Evolutionary conservation across 1,140 invertebrate species (phyloP).

Genomic region (Pseudomyrmex concolor): DNA sequence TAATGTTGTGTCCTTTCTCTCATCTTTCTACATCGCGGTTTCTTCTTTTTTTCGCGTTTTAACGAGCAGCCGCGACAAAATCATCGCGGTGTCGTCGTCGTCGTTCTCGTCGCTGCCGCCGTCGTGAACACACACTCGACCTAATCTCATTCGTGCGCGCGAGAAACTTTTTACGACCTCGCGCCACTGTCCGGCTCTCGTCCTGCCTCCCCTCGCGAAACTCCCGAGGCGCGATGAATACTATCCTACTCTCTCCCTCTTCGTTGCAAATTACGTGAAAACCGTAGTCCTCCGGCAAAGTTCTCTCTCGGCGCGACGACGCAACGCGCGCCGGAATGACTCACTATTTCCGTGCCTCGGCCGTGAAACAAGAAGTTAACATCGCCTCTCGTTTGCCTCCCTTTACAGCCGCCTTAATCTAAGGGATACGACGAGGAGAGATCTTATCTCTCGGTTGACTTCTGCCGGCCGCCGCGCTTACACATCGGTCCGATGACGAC

Average conservation of each 20-base stretch:
- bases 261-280: slow-evolving; percentile 66
- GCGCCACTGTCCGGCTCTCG: too few relatives aligned
- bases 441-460: slow-evolving; percentile 44
- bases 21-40: neutral
- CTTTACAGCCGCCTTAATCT: slow-evolving; percentile 67
- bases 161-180: slow-evolving; percentile 60
- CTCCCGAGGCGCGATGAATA: neutral
- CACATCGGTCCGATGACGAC: slow-evolving; percentile 7
- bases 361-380: slow-evolving; percentile 68
- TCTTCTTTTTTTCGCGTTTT: slow-evolving; percentile 35
- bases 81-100: slow-evolving; percentile 53
- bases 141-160: slow-evolving; percentile 63
- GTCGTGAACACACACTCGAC: slow-evolving; percentile 17
- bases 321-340: slow-evolving; percentile 54
- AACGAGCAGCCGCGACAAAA: slow-evolving; percentile 61
- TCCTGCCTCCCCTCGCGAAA: slow-evolving; percentile 16
- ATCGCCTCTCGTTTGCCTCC: slow-evolving; percentile 64
- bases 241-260: neutral
- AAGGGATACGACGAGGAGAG: slow-evolving; percentile 19
- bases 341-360: slow-evolving; percentile 60
- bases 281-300: slow-evolving; percentile 59
- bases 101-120: neutral
- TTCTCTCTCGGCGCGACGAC: slow-evolving; percentile 62
- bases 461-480: slow-evolving; percentile 12
- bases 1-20: neutral